Evolutionary conservation across 1,140 invertebrate species (phyloP).

Genomic region (Whitmania pigra): DNA sequence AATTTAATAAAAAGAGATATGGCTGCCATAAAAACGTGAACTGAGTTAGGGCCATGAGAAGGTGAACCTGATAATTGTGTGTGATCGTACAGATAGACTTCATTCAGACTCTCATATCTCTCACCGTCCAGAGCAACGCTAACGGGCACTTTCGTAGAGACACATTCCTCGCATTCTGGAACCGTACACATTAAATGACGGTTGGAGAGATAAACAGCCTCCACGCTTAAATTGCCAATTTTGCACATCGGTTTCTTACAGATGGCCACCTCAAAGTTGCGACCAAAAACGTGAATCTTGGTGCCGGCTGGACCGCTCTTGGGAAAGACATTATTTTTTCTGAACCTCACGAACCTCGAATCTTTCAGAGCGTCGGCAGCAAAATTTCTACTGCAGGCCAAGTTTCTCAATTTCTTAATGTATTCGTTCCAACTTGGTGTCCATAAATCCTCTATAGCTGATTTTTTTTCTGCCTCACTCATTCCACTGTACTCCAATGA

Average conservation of each 20-base stretch:
- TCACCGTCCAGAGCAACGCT: not conserved
- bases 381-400: slow-evolving; percentile 25
- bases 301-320: slow-evolving; percentile 19
- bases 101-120: not conserved
- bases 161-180: not conserved
- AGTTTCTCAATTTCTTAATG: slow-evolving; percentile 24
- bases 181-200: slow-evolving; percentile 15
- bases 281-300: slow-evolving; percentile 27
- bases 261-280: slow-evolving; percentile 26
- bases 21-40: no score
- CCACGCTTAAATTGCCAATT: not conserved
- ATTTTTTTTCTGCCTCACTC: slow-evolving; percentile 22
- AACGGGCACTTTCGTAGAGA: not conserved
- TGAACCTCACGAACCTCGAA: not conserved
- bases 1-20: no score
- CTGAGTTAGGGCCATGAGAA: no score
- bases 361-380: not conserved
- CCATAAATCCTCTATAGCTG: slow-evolving; percentile 28
- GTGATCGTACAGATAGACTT: no score
- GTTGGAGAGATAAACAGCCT: slow-evolving; percentile 23
- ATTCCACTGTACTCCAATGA: slow-evolving; percentile 30
- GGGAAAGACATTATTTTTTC: slow-evolving; percentile 23
- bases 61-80: no score
- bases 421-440: slow-evolving; percentile 25
- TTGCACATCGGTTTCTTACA: slow-evolving; percentile 26